Evolutionary conservation across 1,140 invertebrate species (phyloP), one percentile per base, ranked within the genome.

Genomic region (Centruroides sculpturatus): DNA sequence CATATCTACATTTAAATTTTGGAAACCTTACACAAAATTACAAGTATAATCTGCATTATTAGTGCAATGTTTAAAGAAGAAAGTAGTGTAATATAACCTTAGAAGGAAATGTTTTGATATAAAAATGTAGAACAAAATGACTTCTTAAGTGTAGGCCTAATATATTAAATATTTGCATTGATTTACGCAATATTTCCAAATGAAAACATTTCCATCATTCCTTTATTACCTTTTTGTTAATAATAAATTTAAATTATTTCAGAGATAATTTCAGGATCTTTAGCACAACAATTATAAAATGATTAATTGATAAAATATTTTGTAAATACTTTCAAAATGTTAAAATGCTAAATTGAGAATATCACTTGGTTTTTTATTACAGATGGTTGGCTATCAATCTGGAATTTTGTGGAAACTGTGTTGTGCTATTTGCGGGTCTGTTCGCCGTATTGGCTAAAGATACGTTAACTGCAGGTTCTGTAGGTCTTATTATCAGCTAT

Each of bases 401-500:
- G 9, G 75, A 76, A 55, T 69, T 73, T 54, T 51, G 73, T 4
- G 73, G 75, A 3, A 69, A 73, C 56, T 56, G 70, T 7, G 66
- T 75, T 47, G 67, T 74, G 0, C 68, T 76, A 35, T 35, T 69
- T 6, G 67, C 73, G 13, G 65, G 70, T 4, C 55, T 74, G 3
- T 71, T 75, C 61, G 73, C 74, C 55, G 70, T 75, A 3, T 56
- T 67, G 8, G 80, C 77, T 46, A 80, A 83, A 57, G 81, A 87
- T 59, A 80, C 73, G 59, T 73, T 84, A 67, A 83, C 78, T 69
- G 75, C 90, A 35, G 89, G 89, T 48, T 72, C 89, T 54, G 90
- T 93, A 53, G 92, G 92, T 49, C 76, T 96, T 35, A 92, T 89
- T 1, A 80, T 96, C 67, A 92, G 86, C 68, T 95, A 94, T 73